Percentiles rank a stretch among this genome's conserved stretches.
Conservation (phyloP, 2,113 vertebrate genomes). For the Peucedramus taeniatus region DNA sequence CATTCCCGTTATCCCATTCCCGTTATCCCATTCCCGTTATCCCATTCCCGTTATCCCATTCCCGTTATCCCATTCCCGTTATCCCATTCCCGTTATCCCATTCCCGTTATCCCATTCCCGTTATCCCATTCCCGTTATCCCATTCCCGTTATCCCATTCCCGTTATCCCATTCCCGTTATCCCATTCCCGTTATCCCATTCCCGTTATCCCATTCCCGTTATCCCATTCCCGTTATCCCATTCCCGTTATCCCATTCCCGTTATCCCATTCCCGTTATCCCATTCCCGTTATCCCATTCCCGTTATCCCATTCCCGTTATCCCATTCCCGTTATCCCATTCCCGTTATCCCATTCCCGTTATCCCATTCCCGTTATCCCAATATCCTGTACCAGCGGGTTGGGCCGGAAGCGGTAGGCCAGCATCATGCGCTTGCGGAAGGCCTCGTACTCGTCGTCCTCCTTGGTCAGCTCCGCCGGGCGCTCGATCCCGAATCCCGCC, state of each 20-base stretch:
- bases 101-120: too few species aligned
- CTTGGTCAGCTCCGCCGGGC: slow-evolving; percentile 85
- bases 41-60: not conserved
- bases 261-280: too few species aligned
- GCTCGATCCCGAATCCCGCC: slow-evolving; percentile 90
- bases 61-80: not conserved
- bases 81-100: not conserved
- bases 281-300: too few species aligned
- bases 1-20: too few species aligned
- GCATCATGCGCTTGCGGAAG: slow-evolving; percentile 96
- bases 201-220: too few species aligned
- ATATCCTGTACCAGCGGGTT: not conserved
- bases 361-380: not conserved
- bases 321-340: too few species aligned
- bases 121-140: too few species aligned
- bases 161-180: not conserved
- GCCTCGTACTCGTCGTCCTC: slow-evolving; percentile 95
- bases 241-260: too few species aligned
- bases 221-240: not conserved
- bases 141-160: not conserved
- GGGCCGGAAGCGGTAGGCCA: slow-evolving; percentile 93
- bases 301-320: too few species aligned
- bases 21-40: too few species aligned
- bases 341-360: not conserved
- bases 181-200: not conserved